Conservation (phyloP, 2,797 vertebrate species). For the Poecilia velifera region DNA sequence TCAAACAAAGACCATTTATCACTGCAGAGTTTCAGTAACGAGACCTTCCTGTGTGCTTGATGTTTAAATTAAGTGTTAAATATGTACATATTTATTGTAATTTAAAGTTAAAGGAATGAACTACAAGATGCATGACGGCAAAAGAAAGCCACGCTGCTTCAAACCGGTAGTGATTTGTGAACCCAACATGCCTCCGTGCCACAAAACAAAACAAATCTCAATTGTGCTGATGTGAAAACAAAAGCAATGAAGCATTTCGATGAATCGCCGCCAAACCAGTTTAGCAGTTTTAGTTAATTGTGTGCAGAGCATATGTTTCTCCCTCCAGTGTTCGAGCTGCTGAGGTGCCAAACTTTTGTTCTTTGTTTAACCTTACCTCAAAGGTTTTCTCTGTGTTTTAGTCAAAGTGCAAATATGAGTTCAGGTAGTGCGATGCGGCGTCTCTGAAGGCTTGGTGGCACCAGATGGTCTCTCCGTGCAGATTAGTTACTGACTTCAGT, state of each 20-base stretch:
- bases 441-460: constrained; percentile 37
- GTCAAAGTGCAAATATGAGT: constrained; percentile 54
- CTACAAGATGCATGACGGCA: background rate
- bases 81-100: background rate
- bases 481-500: constrained; percentile 38
- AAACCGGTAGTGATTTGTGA: background rate
- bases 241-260: constrained; percentile 6
- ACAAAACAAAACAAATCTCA: background rate
- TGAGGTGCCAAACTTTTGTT: constrained; percentile 52
- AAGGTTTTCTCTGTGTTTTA: constrained; percentile 44
- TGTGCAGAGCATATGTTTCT: constrained; percentile 51
- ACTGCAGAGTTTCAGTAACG: background rate
- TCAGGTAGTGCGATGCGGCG: constrained; percentile 49
- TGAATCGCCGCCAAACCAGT: constrained; percentile 49
- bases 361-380: constrained; percentile 53
- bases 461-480: constrained; percentile 56
- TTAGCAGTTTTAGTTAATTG: constrained; percentile 36
- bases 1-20: background rate
- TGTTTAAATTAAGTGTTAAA: background rate
- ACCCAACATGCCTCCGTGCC: background rate
- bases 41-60: background rate
- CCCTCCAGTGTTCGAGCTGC: constrained; percentile 25
- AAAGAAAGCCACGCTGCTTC: background rate
- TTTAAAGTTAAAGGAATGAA: constrained; percentile 1
- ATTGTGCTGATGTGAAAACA: constrained; percentile 25